phyloP scores from a whole-genome alignment of 2,888 invertebrate genomes.

The Macrosoma leucophasiata region DNA sequence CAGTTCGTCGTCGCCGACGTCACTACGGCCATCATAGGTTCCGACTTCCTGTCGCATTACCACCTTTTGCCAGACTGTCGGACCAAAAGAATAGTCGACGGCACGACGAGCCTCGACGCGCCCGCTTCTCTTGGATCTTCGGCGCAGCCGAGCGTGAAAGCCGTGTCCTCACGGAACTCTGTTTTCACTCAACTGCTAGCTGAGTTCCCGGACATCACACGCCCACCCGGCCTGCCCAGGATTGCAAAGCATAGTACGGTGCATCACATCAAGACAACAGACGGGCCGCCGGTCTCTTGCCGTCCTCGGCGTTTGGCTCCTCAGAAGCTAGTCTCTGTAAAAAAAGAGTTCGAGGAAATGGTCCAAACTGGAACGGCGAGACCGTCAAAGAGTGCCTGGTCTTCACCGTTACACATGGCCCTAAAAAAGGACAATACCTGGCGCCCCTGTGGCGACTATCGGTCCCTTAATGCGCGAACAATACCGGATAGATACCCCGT shows the following conservation, averaged over 20 bases:
- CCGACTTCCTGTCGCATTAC: constrained; percentile 16
- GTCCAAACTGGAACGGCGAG: constrained; percentile 22
- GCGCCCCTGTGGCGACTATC: constrained; percentile 40
- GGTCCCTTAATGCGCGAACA: constrained; percentile 28
- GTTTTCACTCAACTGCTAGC: constrained; percentile 2
- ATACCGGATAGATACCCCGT: constrained; percentile 31
- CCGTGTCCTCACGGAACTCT: constrained; percentile 6
- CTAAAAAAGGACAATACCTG: constrained; percentile 26
- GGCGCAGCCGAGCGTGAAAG: constrained; percentile 8
- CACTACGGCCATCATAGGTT: constrained; percentile 15
- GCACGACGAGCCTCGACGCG: constrained; percentile 8
- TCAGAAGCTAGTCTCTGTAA: constrained; percentile 20
- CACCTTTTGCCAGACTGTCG: constrained; percentile 18
- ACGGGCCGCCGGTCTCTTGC: constrained; percentile 20
- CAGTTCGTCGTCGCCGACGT: constrained; percentile 19
- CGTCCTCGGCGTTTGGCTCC: constrained; percentile 29
- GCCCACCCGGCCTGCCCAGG: background rate
- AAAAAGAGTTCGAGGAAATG: constrained; percentile 27
- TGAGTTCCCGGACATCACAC: background rate
- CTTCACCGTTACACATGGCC: constrained; percentile 31
- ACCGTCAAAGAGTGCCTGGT: constrained; percentile 30
- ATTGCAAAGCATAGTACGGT: constrained; percentile 15
- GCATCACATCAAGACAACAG: constrained; percentile 21
- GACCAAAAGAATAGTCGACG: constrained; percentile 8
- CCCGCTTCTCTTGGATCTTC: constrained; percentile 2